Conservation (phyloP, 2,113 vertebrate species). For the Vimba vimba region DNA sequence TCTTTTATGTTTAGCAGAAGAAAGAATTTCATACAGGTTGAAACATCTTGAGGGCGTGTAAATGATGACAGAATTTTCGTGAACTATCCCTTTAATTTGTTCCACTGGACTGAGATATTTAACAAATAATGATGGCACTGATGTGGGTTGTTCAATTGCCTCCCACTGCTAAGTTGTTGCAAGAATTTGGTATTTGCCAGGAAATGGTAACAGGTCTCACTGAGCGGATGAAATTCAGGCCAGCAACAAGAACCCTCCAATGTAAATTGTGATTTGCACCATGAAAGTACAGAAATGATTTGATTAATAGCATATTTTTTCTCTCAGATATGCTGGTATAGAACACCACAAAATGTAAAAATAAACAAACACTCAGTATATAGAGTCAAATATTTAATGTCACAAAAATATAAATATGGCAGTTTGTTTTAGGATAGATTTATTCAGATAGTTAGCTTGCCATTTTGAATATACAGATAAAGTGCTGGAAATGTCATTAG, state of each 20-base stretch:
- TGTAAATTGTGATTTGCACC: background rate
- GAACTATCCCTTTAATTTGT: background rate
- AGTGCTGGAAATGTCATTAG: background rate
- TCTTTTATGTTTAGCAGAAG: too few species aligned
- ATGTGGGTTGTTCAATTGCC: background rate
- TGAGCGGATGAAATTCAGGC: background rate
- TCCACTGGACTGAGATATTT: background rate
- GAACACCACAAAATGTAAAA: too few species aligned
- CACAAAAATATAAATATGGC: background rate
- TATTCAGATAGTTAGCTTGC: background rate
- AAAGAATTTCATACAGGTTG: too few species aligned
- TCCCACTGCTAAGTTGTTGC: background rate
- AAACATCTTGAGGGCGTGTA: too few species aligned
- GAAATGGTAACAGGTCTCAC: constrained; percentile 8
- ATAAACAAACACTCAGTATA: background rate
- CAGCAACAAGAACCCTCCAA: background rate
- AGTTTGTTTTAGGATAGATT: background rate
- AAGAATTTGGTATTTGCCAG: background rate
- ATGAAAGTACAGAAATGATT: background rate
- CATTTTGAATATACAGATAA: background rate
- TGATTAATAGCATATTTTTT: background rate
- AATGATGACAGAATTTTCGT: too few species aligned
- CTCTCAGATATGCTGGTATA: background rate
- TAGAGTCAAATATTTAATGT: constrained; percentile 5
- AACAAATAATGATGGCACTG: background rate